A percentile compares a stretch with the other conserved stretches of the same genome.
These are phyloP conservation scores for Trachelus tabidus DNA, from an alignment of 2,888 invertebrate genomes.

Conservation along the genomic window DNA sequence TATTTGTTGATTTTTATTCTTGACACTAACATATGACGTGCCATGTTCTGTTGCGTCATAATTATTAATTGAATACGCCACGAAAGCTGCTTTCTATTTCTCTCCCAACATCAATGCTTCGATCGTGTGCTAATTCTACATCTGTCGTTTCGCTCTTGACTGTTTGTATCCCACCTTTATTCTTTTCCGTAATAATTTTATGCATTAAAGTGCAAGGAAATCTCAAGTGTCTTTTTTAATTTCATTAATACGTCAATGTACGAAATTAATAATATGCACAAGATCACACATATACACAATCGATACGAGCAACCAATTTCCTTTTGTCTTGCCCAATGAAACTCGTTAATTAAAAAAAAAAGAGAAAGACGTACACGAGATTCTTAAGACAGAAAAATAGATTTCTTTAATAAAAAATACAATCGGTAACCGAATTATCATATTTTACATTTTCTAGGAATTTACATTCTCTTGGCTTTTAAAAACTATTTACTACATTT, in stretches of 20 bases:
- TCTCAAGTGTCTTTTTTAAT: background rate
- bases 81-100: slow-evolving; percentile 24
- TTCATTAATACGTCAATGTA: background rate
- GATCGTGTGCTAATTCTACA: slow-evolving; percentile 20
- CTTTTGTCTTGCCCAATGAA: background rate
- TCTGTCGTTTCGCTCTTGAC: background rate
- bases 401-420: slow-evolving; percentile 17
- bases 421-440: background rate
- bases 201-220: background rate
- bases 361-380: slow-evolving; percentile 3
- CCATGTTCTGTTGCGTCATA: background rate
- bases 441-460: background rate
- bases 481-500: background rate
- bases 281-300: background rate
- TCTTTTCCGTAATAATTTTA: background rate
- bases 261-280: background rate
- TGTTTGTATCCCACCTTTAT: background rate
- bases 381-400: background rate
- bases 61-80: background rate
- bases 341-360: background rate
- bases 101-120: slow-evolving; percentile 52
- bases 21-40: background rate
- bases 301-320: background rate
- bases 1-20: background rate
- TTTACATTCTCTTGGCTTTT: background rate